Base-by-base conservation (phyloP, 2,888 invertebrate genomes). In the Athripsodes cinereus region DNA sequence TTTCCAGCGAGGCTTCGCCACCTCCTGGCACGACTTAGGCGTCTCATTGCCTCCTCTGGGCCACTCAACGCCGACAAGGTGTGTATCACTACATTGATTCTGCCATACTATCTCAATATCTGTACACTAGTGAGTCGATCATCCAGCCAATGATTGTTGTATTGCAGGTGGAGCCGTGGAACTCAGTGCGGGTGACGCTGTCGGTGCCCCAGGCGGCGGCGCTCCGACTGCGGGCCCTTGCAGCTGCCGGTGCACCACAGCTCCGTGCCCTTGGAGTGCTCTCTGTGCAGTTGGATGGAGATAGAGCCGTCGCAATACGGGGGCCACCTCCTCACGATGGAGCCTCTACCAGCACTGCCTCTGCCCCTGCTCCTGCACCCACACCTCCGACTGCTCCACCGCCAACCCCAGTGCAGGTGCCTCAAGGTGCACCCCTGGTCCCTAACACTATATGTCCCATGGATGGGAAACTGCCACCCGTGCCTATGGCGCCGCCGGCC, bases 141-240 rank as follows among this genome's bases (percentile, higher is more conserved):
- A n/a, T n/a, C n/a, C n/a, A n/a, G n/a, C n/a, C n/a, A 40, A n/a
- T n/a, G 16, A 40, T 40, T 3, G 13, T 16, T 40, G 40, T n/a
- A n/a, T 8, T 40, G n/a, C 40, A 80, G 80, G 80, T 95, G 80
- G 96, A 96, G 85, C 96, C 96, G 83, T 97, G 95, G 95, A 95
- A 96, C 81, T 93, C 95, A 68, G 96, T 97, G 69, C 88, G 94
- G 77, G 95, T 97, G 75, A 96, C 96, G 79, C 88, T 97, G 83
- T 93, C 93, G 73, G 93, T 97, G 81, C 96, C 96, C 70, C 88
- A 90, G 73, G 96, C 96, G 79, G 96, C 96, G 71, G 96, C 96
- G 71, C 82, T 89, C 69, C 87, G 93, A 67, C 81, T 97, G 70
- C 85, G 94, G 68, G 92, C 92, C 75, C 81, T 97, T 72, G 96